Conservation (phyloP, 2,113 vertebrate genomes). For the Mustela nigripes region DNA sequence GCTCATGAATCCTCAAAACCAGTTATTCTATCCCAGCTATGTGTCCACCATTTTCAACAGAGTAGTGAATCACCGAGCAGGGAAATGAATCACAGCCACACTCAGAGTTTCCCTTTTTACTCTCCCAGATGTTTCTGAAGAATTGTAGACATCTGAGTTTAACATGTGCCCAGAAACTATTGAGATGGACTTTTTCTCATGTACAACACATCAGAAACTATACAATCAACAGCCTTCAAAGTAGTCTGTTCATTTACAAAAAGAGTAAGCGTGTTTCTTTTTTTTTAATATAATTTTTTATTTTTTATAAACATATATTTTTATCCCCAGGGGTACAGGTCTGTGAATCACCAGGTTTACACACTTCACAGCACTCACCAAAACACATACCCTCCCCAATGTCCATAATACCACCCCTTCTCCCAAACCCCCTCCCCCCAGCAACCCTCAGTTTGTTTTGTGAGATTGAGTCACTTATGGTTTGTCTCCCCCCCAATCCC, state of each 20-base stretch:
- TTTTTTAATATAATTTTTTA: too few species aligned
- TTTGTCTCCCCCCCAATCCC: too few species aligned
- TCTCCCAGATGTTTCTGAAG: conserved; percentile 1
- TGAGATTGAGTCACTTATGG: too few species aligned
- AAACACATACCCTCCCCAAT: too few species aligned
- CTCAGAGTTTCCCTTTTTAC: background rate
- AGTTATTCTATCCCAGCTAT: background rate
- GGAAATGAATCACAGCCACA: background rate
- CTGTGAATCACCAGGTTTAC: too few species aligned
- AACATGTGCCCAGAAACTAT: background rate
- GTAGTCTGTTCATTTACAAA: background rate
- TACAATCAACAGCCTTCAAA: background rate
- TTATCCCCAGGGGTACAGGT: too few species aligned
- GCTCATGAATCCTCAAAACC: conserved; percentile 24
- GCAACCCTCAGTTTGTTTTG: too few species aligned
- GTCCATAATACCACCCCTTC: too few species aligned
- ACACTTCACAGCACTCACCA: too few species aligned
- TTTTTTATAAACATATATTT: too few species aligned
- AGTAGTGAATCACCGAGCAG: background rate
- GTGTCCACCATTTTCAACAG: background rate
- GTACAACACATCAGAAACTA: background rate
- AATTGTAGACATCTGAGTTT: background rate
- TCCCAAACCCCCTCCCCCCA: too few species aligned
- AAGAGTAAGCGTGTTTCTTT: background rate
- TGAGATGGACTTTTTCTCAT: background rate